Conservation (phyloP, 2,797 vertebrate species). For the Paratrypauchen microcephalus region DNA sequence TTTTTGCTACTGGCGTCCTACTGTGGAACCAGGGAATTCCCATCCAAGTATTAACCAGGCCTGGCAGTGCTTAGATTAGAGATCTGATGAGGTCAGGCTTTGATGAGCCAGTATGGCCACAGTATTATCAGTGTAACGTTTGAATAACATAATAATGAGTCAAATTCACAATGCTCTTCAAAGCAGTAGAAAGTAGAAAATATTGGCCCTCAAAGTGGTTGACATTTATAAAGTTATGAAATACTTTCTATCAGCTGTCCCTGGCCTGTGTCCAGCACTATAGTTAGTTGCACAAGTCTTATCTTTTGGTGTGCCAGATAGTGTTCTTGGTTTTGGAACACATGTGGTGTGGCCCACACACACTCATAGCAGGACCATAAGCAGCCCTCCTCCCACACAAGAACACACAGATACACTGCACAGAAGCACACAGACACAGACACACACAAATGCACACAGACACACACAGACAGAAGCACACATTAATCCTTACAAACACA, state of each 20-base stretch:
- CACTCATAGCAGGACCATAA: conserved; percentile 49
- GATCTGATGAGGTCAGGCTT: too few relatives aligned
- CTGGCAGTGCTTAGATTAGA: too few relatives aligned
- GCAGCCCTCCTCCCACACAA: conserved; percentile 58
- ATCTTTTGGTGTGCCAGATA: conserved; percentile 47
- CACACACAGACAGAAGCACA: conserved; percentile 13
- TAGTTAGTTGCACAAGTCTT: conserved; percentile 50
- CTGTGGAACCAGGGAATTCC: too few relatives aligned
- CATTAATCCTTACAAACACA: conserved; percentile 8
- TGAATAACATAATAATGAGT: neutral
- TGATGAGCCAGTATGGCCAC: too few relatives aligned
- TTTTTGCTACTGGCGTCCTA: too few relatives aligned
- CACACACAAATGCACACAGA: neutral
- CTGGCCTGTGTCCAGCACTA: conserved; percentile 52
- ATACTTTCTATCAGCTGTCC: conserved; percentile 61
- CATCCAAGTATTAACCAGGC: too few relatives aligned
- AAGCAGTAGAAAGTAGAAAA: conserved; percentile 10
- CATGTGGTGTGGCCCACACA: conserved; percentile 69
- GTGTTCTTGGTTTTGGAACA: conserved; percentile 58
- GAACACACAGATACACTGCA: conserved; percentile 25
- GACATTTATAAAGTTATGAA: conserved; percentile 62
- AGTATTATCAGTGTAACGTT: neutral
- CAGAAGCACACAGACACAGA: neutral
- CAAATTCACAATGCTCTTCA: conserved; percentile 15
- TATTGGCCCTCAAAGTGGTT: conserved; percentile 49